Percentiles rank a stretch among this genome's conserved stretches.
These are phyloP conservation scores for Calameuta idolon DNA, from an alignment of 2,888 invertebrate genomes.

Conservation along the genomic window DNA sequence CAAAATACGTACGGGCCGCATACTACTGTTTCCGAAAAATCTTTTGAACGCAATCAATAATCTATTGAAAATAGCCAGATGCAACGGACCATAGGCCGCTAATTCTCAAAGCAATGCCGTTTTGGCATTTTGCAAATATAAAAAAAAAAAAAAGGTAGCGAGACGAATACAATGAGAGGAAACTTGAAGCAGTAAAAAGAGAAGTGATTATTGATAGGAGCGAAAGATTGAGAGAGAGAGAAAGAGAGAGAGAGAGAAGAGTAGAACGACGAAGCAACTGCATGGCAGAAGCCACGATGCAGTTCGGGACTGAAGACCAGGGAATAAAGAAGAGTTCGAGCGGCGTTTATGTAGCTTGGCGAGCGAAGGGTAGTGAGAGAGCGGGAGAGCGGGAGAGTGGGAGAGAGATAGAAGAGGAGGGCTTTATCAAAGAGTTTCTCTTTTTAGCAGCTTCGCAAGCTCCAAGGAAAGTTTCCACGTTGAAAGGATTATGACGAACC, in stretches of 20 bases:
- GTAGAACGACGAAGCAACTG: background rate
- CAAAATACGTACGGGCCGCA: no score
- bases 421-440: conserved; percentile 31
- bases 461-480: conserved; percentile 28
- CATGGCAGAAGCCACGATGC: background rate
- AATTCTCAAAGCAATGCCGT: no score
- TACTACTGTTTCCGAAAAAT: background rate
- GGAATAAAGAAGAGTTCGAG: conserved; percentile 2
- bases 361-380: conserved; percentile 14
- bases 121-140: no score
- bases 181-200: no score
- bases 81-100: no score
- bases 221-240: conserved; percentile 1
- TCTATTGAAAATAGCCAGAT: no score
- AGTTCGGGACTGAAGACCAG: conserved; percentile 4
- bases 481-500: conserved; percentile 45
- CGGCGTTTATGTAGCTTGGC: background rate
- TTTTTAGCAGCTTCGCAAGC: conserved; percentile 23
- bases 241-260: background rate
- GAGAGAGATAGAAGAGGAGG: conserved; percentile 17
- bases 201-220: background rate
- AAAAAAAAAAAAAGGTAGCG: no score
- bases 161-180: no score
- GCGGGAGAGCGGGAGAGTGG: conserved; percentile 8
- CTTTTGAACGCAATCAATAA: no score